phyloP scores from a whole-genome alignment of 2,888 invertebrate genomes.

The Hartigia nigra region DNA sequence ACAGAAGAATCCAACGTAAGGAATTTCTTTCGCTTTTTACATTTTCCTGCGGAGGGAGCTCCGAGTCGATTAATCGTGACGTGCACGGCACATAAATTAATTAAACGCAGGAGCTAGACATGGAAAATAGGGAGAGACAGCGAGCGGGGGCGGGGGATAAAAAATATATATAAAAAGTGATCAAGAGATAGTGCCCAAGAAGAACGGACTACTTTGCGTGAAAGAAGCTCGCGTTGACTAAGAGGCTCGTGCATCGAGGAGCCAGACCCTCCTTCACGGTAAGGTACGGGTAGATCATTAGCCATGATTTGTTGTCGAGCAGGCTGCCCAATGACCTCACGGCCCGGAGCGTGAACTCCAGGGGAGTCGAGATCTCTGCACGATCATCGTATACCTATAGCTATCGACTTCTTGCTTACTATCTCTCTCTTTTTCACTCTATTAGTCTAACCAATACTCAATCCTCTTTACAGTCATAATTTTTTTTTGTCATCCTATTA shows the following conservation, averaged over 20 bases:
- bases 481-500: neutral
- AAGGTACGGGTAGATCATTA: conserved; percentile 65
- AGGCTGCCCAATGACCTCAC: conserved; percentile 65
- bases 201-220: conserved; percentile 1
- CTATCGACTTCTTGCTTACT: conserved; percentile 33
- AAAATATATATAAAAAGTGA: neutral
- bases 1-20: neutral
- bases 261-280: conserved; percentile 26
- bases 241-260: conserved; percentile 9
- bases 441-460: neutral
- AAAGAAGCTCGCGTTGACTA: neutral
- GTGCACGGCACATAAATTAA: neutral
- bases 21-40: neutral
- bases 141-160: conserved; percentile 1
- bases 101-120: conserved; percentile 21
- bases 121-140: conserved; percentile 15
- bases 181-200: conserved; percentile 1
- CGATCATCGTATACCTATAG: conserved; percentile 39
- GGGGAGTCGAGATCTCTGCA: conserved; percentile 47
- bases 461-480: neutral
- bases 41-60: neutral
- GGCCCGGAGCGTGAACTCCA: conserved; percentile 54
- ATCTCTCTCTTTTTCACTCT: conserved; percentile 23
- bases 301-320: conserved; percentile 66
- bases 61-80: neutral